phyloP scores from a whole-genome alignment of 2,888 invertebrate species.

The Epinotia ramella region DNA sequence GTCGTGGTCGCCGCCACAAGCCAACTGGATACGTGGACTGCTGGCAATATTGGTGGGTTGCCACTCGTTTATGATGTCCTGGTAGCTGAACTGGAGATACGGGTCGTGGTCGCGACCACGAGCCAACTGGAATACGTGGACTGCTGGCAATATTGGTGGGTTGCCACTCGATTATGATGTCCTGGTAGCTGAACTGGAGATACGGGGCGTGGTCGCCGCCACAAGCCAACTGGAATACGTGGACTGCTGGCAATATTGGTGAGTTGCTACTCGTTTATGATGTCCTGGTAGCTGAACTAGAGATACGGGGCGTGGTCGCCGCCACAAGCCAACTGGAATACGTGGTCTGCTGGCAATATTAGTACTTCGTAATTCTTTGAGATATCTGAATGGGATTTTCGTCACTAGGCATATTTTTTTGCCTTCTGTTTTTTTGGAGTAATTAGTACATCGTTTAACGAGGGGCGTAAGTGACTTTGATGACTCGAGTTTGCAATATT shows the following conservation, averaged over 20 bases:
- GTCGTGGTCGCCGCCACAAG: conserved; percentile 97
- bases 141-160: conserved; percentile 89
- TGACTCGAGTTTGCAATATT: too few relatives aligned
- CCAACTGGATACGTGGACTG: conserved; percentile 99
- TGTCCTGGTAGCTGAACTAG: conserved; percentile 75
- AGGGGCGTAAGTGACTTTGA: too few relatives aligned
- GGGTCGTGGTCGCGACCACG: conserved; percentile 98
- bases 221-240: conserved; percentile 98
- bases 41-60: conserved; percentile 87
- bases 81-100: too few relatives aligned
- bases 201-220: conserved; percentile 98
- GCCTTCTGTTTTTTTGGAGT: too few relatives aligned
- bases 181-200: not conserved
- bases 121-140: conserved; percentile 99
- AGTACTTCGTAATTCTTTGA: too few relatives aligned
- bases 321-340: too few relatives aligned
- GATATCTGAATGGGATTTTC: too few relatives aligned
- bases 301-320: too few relatives aligned
- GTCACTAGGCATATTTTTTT: too few relatives aligned
- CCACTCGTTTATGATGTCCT: not conserved
- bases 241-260: conserved; percentile 97
- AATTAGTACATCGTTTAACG: too few relatives aligned
- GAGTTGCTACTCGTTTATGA: conserved; percentile 40
- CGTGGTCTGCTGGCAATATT: too few relatives aligned
- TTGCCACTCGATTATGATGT: not conserved